A percentile compares a stretch with the other conserved stretches of the same genome.
Conservation (phyloP, 2,888 invertebrate genomes). For the Horisme vitalbata region DNA sequence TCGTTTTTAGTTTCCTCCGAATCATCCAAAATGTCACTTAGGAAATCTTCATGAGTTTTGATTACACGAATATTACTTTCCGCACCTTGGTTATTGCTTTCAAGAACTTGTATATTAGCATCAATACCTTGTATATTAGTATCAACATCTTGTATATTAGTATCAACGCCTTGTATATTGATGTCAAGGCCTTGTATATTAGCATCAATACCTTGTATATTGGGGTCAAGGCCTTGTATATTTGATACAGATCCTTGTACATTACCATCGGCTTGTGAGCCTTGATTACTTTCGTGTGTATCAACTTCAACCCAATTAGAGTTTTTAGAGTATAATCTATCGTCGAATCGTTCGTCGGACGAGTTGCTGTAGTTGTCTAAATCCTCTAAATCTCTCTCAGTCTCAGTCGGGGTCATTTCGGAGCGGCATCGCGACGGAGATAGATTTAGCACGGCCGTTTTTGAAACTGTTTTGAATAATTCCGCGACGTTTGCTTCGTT, state of each 20-base stretch:
- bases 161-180: no score
- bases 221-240: no score
- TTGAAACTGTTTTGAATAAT: conserved; percentile 72
- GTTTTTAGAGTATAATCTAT: background rate
- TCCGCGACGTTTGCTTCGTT: conserved; percentile 52
- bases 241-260: no score
- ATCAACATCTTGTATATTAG: no score
- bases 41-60: conserved; percentile 25
- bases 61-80: background rate
- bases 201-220: background rate
- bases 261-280: no score
- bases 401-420: conserved; percentile 50
- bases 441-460: conserved; percentile 64
- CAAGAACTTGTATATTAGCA: background rate
- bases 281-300: no score
- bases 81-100: background rate
- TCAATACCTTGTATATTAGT: background rate
- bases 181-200: background rate
- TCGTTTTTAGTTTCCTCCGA: conserved; percentile 15
- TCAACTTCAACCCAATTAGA: conserved; percentile 13
- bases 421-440: conserved; percentile 57
- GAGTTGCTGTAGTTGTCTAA: conserved; percentile 41
- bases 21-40: conserved; percentile 39
- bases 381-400: conserved; percentile 47
- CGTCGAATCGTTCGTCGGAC: background rate